phyloP scores from a whole-genome alignment of 2,888 invertebrate genomes.

The Scelioninae gen. 1 region DNA sequence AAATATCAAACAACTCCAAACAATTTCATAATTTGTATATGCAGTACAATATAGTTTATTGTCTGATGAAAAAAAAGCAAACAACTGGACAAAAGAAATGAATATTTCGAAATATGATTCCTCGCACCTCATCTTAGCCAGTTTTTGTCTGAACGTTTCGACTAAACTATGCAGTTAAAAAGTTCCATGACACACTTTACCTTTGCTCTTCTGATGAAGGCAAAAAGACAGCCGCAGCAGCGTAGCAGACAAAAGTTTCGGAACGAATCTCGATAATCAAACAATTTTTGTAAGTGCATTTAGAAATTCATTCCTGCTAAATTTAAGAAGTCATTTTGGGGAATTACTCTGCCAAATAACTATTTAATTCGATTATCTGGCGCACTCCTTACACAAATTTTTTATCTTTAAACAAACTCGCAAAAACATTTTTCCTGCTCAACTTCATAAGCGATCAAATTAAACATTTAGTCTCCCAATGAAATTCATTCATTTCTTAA shows the following conservation, averaged over 20 bases:
- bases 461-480: slow-evolving; percentile 18
- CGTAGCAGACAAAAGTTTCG: slow-evolving; percentile 34
- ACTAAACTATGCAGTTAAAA: slow-evolving; percentile 54
- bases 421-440: slow-evolving; percentile 34
- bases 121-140: slow-evolving; percentile 26
- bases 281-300: slow-evolving; percentile 68
- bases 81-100: slow-evolving; percentile 6
- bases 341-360: slow-evolving; percentile 56
- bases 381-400: slow-evolving; percentile 15
- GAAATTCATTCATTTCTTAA: slow-evolving; percentile 19
- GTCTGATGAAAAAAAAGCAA: slow-evolving; percentile 2
- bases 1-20: too few relatives aligned
- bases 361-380: slow-evolving; percentile 46
- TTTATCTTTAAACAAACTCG: slow-evolving; percentile 21
- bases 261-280: slow-evolving; percentile 64
- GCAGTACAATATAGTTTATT: too few relatives aligned
- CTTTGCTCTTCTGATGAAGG: slow-evolving; percentile 38
- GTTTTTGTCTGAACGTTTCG: slow-evolving; percentile 40
- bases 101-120: slow-evolving; percentile 22
- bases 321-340: slow-evolving; percentile 52
- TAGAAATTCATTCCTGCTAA: slow-evolving; percentile 61
- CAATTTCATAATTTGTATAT: too few relatives aligned
- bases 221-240: slow-evolving; percentile 30
- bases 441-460: slow-evolving; percentile 27
- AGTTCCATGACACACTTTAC: slow-evolving; percentile 60